Base-by-base conservation (phyloP, 1,140 invertebrate species). In the Ganaspis sp. region DNA sequence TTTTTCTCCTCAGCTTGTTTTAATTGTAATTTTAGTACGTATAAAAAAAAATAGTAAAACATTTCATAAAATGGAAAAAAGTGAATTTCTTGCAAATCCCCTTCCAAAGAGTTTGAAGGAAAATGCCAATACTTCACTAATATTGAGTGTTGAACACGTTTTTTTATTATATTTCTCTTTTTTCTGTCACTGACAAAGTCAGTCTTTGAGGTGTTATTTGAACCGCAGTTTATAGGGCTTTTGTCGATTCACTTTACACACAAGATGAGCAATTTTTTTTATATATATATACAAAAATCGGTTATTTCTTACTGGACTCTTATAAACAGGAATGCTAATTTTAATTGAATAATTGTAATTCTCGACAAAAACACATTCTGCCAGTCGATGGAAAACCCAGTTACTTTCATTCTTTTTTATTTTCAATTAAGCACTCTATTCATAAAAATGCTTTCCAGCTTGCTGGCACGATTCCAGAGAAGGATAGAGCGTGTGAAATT, bases 401-500 rank as follows among this genome's bases (percentile, higher is more conserved):
- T 64, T 64, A 64, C 58, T 64, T 29, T 29, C 58, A 64, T 64
- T 64, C 23, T 29, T 29, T 64, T n/a, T 64, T 21, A 64, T 64
- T 29, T 29, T 64, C 58, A 64, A 64, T 64, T 64, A 64, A 64
- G 58, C 58, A 64, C 58, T n/a, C 58, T 29, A 64, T 64, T 29
- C 23, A 64, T 64, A 64, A 64, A 64, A 64, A 64, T 64, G 23
- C 58, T 64, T 64, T 64, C 23, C 58, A 64, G 15, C 26, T 29
- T n/a, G 23, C 58, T 64, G 58, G 58, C 58, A 64, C 58, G 15
- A n/a, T 64, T 64, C 58, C 58, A 29, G 58, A 64, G 23, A 49
- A 49, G 45, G 58, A 64, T n/a, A 29, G 23, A 64, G 26, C 3
- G 58, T 64, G 58, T 64, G 23, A 64, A 64, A 64, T 64, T 64